These are phyloP conservation scores for Atractosteus spatula DNA, from an alignment of 2,113 vertebrate species.

Conservation along the genomic window DNA sequence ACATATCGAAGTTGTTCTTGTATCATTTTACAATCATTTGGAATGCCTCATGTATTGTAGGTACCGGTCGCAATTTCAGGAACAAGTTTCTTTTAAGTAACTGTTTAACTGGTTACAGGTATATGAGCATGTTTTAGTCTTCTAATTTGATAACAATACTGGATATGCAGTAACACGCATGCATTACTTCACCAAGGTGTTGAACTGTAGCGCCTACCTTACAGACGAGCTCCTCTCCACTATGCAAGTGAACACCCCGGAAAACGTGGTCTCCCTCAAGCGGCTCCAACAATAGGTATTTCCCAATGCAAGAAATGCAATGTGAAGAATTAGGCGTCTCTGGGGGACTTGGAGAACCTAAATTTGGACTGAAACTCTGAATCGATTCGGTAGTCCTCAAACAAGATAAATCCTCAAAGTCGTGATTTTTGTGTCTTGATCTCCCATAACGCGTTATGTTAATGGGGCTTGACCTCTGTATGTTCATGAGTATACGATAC, in stretches of 20 bases:
- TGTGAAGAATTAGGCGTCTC: constrained; percentile 97
- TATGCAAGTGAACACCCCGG: constrained; percentile 95
- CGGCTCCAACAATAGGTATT: constrained; percentile 97
- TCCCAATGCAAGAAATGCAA: constrained; percentile 97
- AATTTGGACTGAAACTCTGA: constrained; percentile 96
- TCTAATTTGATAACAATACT: no score
- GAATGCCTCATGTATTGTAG: no score
- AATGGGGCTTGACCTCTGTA: constrained; percentile 99
- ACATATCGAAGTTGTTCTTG: no score
- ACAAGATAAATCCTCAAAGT: constrained; percentile 93
- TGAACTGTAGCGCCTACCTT: constrained; percentile 73
- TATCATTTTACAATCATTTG: no score
- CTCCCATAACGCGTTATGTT: constrained; percentile 97
- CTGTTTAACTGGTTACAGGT: no score
- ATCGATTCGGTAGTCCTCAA: constrained; percentile 86
- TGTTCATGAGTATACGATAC: constrained; percentile 93
- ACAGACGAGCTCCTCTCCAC: constrained; percentile 94
- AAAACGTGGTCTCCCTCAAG: constrained; percentile 98
- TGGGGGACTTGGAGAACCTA: constrained; percentile 96
- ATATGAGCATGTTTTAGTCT: no score
- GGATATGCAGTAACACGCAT: no score
- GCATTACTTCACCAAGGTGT: no score
- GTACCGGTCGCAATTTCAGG: no score
- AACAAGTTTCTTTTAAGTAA: no score
- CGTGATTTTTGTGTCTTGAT: constrained; percentile 96